phyloP scores from a whole-genome alignment of 2,797 vertebrate genomes.

The Takifugu rubripes region DNA sequence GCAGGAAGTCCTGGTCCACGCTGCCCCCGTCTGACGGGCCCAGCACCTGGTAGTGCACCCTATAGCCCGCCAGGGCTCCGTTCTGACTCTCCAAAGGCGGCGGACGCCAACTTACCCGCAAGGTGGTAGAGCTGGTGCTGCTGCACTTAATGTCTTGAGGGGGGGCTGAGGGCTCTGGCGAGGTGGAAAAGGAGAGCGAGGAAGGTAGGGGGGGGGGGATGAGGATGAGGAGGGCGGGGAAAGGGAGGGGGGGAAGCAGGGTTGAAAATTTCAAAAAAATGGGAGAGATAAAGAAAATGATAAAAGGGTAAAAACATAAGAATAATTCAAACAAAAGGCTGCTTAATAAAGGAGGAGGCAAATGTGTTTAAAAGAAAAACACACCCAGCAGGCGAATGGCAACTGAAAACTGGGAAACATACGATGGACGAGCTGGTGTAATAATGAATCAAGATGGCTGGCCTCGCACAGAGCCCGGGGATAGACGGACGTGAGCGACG shows the following conservation, averaged over 20 bases:
- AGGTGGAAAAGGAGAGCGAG: conserved; percentile 66
- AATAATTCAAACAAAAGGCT: conserved; percentile 62
- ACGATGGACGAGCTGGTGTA: conserved; percentile 59
- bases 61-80: conserved; percentile 91
- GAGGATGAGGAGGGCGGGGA: conserved; percentile 63
- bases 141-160: conserved; percentile 97
- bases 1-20: conserved; percentile 69
- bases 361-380: conserved; percentile 43
- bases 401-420: conserved; percentile 66
- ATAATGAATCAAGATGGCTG: conserved; percentile 73
- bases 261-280: conserved; percentile 86
- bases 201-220: conserved; percentile 55
- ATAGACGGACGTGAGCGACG: background rate
- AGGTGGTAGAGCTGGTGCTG: conserved; percentile 93
- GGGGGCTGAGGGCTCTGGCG: conserved; percentile 97
- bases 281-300: conserved; percentile 87
- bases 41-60: conserved; percentile 88
- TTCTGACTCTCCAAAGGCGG: conserved; percentile 91
- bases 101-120: conserved; percentile 99
- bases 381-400: conserved; percentile 70
- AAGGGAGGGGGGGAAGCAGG: conserved; percentile 42
- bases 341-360: conserved; percentile 43
- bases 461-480: background rate
- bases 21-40: conserved; percentile 77
- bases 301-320: conserved; percentile 75